These are phyloP conservation scores for Cremastinae sp. DNA, from an alignment of 2,888 invertebrate genomes.

Conservation along the genomic window DNA sequence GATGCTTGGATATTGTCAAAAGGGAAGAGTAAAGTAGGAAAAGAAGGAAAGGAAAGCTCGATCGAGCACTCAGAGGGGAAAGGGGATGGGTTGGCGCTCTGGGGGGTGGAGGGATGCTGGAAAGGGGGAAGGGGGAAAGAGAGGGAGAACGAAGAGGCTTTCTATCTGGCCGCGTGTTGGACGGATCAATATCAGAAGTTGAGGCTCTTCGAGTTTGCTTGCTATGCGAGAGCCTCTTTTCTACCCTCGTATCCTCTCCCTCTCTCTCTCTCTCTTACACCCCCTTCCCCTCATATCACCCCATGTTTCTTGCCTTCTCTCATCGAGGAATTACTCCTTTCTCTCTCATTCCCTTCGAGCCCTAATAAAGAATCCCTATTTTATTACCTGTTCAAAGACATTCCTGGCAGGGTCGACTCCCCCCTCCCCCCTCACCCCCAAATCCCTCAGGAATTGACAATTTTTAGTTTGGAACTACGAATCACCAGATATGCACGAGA, in stretches of 20 bases:
- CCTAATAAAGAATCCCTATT: conserved; percentile 6
- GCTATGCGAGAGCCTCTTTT: conserved; percentile 44
- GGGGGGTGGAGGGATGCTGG: too few species aligned
- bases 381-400: neutral
- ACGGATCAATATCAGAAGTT: conserved; percentile 74
- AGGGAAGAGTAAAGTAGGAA: conserved; percentile 58
- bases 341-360: conserved; percentile 13
- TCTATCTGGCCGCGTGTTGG: conserved; percentile 64
- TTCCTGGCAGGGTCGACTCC: too few species aligned
- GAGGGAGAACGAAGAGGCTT: too few species aligned
- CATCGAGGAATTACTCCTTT: conserved; percentile 9
- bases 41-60: conserved; percentile 56
- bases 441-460: too few species aligned
- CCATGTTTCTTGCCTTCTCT: conserved; percentile 42
- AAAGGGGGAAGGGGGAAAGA: too few species aligned
- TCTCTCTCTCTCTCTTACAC: too few species aligned
- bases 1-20: conserved; percentile 37
- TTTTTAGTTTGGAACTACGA: too few species aligned
- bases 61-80: conserved; percentile 62
- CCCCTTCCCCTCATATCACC: conserved; percentile 18
- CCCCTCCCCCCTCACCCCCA: too few species aligned
- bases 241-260: too few species aligned
- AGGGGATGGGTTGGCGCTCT: too few species aligned
- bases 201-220: conserved; percentile 67
- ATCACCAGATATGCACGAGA: too few species aligned